Percentiles rank a stretch among this genome's conserved stretches.
Conservation (phyloP, 2,888 invertebrate genomes). For the Dioctria linearis region DNA sequence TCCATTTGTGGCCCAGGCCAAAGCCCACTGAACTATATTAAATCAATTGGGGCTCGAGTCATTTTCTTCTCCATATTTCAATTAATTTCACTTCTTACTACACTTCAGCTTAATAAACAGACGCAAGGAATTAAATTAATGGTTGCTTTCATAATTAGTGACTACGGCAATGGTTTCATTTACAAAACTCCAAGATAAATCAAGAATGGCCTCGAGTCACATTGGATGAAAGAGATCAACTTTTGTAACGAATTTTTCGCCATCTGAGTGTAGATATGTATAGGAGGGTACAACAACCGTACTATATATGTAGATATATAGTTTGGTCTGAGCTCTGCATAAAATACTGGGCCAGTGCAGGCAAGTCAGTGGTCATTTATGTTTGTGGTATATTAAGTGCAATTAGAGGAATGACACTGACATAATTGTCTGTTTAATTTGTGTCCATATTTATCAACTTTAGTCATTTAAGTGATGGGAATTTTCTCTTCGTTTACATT, state of each 20-base stretch:
- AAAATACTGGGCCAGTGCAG: slow-evolving; percentile 10
- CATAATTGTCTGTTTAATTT: slow-evolving; percentile 57
- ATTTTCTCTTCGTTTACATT: too few species aligned
- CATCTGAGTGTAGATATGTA: not conserved
- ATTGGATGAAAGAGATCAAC: slow-evolving; percentile 25
- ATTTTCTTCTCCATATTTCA: slow-evolving; percentile 45
- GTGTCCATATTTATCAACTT: slow-evolving; percentile 28
- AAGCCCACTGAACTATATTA: slow-evolving; percentile 34
- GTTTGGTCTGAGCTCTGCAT: not conserved
- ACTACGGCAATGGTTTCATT: slow-evolving; percentile 42
- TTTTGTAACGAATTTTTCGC: not conserved
- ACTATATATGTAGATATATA: not conserved
- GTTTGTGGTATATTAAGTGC: slow-evolving; percentile 49
- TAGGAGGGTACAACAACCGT: too few species aligned
- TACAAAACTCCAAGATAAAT: slow-evolving; percentile 33
- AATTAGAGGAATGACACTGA: slow-evolving; percentile 55
- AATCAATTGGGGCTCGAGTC: slow-evolving; percentile 39
- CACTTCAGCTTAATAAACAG: slow-evolving; percentile 30
- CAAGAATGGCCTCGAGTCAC: slow-evolving; percentile 30
- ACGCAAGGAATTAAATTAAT: slow-evolving; percentile 56
- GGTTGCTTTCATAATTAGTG: slow-evolving; percentile 55
- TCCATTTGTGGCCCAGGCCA: not conserved
- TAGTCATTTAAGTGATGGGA: slow-evolving; percentile 45
- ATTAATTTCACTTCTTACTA: slow-evolving; percentile 37
- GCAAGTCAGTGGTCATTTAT: slow-evolving; percentile 22